A percentile compares a stretch with the other conserved stretches of the same genome.
These are phyloP conservation scores for Carcharodon carcharias DNA, from an alignment of 2,797 vertebrate species.

Conservation along the genomic window DNA sequence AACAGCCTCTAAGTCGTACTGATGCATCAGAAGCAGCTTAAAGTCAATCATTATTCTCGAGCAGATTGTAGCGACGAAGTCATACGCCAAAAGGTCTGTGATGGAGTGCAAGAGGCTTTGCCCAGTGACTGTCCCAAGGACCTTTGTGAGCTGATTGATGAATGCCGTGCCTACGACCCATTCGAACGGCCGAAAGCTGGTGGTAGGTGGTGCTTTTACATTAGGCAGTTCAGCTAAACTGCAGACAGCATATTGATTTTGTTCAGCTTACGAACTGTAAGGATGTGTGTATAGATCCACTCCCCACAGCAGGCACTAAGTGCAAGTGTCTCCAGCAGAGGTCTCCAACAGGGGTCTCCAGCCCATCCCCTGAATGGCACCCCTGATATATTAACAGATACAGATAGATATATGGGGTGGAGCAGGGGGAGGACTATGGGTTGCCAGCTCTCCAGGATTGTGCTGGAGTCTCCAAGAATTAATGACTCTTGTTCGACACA, in stretches of 20 bases:
- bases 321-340: background rate
- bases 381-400: too few species aligned
- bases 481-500: background rate
- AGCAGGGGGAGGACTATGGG: too few species aligned
- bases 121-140: conserved; percentile 58
- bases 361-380: background rate
- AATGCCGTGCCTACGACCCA: conserved; percentile 57
- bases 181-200: conserved; percentile 65
- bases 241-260: background rate
- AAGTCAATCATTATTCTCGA: background rate
- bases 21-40: background rate
- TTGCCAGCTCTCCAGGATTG: background rate
- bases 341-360: background rate
- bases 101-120: conserved; percentile 52
- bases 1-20: background rate
- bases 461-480: background rate
- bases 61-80: conserved; percentile 50
- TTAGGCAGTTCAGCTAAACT: background rate
- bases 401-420: background rate
- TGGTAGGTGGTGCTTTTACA: conserved; percentile 50
- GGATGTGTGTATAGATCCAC: too few species aligned
- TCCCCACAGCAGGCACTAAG: too few species aligned
- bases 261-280: background rate
- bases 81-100: conserved; percentile 56
- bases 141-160: conserved; percentile 56